Base-by-base conservation (phyloP, 2,888 invertebrate species). In the Perizoma flavofasciatum region DNA sequence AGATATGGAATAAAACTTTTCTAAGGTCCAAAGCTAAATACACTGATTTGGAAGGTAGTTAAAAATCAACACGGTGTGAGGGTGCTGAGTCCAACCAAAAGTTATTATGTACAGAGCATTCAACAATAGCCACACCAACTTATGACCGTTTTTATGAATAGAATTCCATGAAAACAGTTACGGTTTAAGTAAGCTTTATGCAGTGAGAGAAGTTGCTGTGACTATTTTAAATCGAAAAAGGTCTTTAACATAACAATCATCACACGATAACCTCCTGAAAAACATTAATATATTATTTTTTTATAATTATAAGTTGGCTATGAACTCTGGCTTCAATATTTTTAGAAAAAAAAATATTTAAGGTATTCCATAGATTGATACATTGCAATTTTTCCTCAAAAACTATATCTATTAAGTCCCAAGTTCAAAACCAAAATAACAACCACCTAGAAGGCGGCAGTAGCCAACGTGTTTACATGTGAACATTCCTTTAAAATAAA, bases 31-130 rank as follows among this genome's bases (percentile, higher is more conserved):
- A 73, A 71, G 67, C 68, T 67, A 43, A 68, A 63, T 78, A 82
- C 79, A 81, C 66, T 77, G 68, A 83, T 83, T 86, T 84, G 88
- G 88, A 86, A 88, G 87, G 86, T 81, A 75, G 78, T 82, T 79
- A 74, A 70, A 71, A 67, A 73, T 74, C 84, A 86, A 83, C 86
- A 88, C 85, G 64, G 70, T 72, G 72, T 76, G 77, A 79, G 78
- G 75, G 83, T 83, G 87, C 79, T 77, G 85, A 82, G 77, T 77
- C 86, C 88, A 87, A 88, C 88, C 89, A 85, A 84, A 88, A 78
- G 56, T 53, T 61, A 85, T 90, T 91, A 91, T 90, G 86, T 90
- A 90, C 90, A 90, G 85, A 79, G 90, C 89, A 89, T 88, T 88
- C 88, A 82, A 77, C 67, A 71, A 82, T 83, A 84, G 81, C 81